phyloP scores from a whole-genome alignment of 2,797 vertebrate species.

The Etheostoma perlongum region DNA sequence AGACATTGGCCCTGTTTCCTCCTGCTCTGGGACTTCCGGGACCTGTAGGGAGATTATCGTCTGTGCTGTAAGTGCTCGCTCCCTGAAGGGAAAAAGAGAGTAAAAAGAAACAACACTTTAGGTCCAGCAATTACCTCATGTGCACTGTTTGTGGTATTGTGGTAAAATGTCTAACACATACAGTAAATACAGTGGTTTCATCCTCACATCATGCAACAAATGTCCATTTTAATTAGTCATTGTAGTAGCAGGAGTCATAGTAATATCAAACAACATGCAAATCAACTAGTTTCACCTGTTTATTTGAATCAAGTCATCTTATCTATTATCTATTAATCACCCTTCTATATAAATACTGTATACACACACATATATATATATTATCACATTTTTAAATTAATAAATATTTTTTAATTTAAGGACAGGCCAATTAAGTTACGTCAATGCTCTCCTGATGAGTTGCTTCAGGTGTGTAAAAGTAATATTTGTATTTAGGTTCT shows the following conservation, averaged over 20 bases:
- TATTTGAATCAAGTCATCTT: not conserved
- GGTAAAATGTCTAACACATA: not conserved
- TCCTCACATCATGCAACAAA: not conserved
- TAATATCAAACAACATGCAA: not conserved
- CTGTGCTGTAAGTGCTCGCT: constrained; percentile 77
- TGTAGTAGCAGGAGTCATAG: not conserved
- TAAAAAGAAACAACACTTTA: not conserved
- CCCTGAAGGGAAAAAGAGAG: constrained; percentile 64
- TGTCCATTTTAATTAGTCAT: not conserved
- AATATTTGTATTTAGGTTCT: too few relatives aligned
- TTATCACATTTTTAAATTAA: too few relatives aligned
- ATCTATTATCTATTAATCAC: not conserved
- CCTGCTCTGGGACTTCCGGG: constrained; percentile 51
- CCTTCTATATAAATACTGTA: not conserved
- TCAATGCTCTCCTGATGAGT: too few relatives aligned
- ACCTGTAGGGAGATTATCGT: constrained; percentile 77
- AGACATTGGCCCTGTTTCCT: constrained; percentile 20
- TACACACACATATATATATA: too few relatives aligned
- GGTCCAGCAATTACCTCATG: not conserved
- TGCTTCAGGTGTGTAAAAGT: too few relatives aligned
- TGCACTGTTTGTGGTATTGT: not conserved
- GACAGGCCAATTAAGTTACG: not conserved
- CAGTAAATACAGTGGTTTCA: not conserved
- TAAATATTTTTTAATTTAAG: not conserved
- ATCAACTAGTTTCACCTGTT: not conserved